Percentiles rank a stretch among this genome's conserved stretches.
Evolutionary conservation across 2,797 vertebrate species (phyloP).

Genomic region (Halcyon chelicuti): DNA sequence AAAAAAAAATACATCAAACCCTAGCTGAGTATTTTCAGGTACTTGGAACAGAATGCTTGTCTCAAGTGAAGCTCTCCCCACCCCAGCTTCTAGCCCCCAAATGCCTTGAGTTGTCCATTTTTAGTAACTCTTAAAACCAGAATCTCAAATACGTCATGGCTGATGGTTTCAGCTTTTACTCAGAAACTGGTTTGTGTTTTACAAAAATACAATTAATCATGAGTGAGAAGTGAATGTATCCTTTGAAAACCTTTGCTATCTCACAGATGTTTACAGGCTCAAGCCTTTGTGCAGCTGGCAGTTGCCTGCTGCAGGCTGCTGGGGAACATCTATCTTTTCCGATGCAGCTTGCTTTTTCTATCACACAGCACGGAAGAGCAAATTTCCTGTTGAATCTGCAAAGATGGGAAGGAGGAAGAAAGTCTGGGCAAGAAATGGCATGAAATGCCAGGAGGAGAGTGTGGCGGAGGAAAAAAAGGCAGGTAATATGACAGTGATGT

Average conservation of each 20-base stretch:
- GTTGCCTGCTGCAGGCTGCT: not conserved
- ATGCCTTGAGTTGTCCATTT: not conserved
- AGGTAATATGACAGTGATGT: not conserved
- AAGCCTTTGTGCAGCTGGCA: not conserved
- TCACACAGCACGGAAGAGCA: not conserved
- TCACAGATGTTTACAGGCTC: not conserved
- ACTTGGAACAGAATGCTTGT: not conserved
- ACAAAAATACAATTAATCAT: not conserved
- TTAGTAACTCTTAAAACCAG: not conserved
- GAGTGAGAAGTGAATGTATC: not conserved
- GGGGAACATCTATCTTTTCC: not conserved
- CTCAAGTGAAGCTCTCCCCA: not conserved
- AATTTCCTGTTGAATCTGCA: not conserved
- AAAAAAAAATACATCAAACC: not conserved
- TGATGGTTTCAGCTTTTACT: not conserved
- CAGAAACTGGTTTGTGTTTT: not conserved
- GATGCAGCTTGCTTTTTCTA: not conserved
- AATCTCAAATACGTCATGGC: not conserved
- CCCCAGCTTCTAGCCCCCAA: not conserved
- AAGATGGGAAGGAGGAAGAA: not conserved
- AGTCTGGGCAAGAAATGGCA: not conserved
- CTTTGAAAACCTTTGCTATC: not conserved
- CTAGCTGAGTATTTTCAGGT: not conserved
- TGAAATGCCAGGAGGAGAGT: not conserved
- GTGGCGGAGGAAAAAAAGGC: not conserved